Evolutionary conservation across 1,140 invertebrate genomes (phyloP), one percentile per base, ranked within the genome.

Genomic region (Apis cerana): DNA sequence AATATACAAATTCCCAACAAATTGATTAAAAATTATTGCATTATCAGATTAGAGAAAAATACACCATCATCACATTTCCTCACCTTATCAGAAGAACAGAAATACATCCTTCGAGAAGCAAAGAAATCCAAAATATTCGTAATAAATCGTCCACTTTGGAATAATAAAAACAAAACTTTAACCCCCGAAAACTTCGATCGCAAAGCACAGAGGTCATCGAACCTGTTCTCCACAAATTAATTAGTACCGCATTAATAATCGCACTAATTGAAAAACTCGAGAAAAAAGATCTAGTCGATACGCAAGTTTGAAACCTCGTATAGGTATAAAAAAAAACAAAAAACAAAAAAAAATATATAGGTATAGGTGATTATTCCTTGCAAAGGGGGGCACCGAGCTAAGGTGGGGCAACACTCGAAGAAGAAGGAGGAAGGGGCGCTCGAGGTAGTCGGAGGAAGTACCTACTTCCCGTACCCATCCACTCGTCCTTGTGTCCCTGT

Each of bases 401-500:
- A 80, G 64, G 75, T 71, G 59, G 69, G 75, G 84, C 21, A 72
- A 82, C 54, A 75, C 48, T 23, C 13, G 13, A 12, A 0, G 33
- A 33, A 65, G 27, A 17, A 19, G 11, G 11, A 21, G 43, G 65
- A 11, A 19, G 15, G 64, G 70, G 69, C 79, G 69, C 71, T 62
- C 59, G 75, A 85, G 77, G 84, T 86, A 67, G 77, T 79, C 71
- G 71, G 75, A 56, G 85, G 75, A 76, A 83, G 84, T 86, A 75
- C 80, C 74, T 79, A 77, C 84, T 86, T 75, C 74, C 78, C 71
- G 72, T 86, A 80, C 76, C 81, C 82, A 78, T 81, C 80, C 78
- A 72, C 75, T 80, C 64, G 85, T 88, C 79, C 85, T 81, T 81
- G 85, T 87, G 85, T 87, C 85, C 78, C 78, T 85, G 80, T 87